These are phyloP conservation scores for Andricus grossulariae DNA, from an alignment of 1,140 invertebrate species.

Conservation along the genomic window DNA sequence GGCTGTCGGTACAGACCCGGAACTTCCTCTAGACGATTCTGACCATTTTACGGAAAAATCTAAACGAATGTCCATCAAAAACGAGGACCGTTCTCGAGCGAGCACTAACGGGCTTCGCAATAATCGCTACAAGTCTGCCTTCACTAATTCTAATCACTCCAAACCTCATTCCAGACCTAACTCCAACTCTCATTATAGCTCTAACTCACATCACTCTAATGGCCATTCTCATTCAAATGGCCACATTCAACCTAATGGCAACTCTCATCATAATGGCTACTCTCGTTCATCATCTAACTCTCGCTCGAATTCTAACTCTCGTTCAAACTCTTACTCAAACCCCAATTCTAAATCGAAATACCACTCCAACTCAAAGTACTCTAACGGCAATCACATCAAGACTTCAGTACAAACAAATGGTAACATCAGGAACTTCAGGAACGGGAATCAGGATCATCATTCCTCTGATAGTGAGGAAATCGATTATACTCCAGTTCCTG, in stretches of 20 bases:
- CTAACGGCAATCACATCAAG: neutral
- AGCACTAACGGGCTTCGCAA: constrained; percentile 26
- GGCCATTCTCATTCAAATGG: constrained; percentile 35
- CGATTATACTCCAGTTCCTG: constrained; percentile 79
- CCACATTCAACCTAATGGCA: neutral
- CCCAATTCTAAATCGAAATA: neutral
- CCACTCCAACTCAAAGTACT: neutral
- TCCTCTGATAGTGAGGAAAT: constrained; percentile 53
- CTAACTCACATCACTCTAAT: constrained; percentile 35
- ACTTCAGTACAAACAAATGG: constrained; percentile 24
- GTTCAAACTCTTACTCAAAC: neutral
- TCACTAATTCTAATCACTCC: constrained; percentile 27
- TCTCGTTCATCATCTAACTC: neutral
- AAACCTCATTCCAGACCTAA: constrained; percentile 28
- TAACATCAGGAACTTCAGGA: constrained; percentile 29
- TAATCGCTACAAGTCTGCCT: constrained; percentile 14
- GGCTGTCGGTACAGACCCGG: constrained; percentile 70
- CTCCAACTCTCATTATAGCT: neutral
- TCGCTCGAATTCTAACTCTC: neutral
- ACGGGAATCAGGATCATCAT: neutral
- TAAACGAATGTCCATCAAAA: constrained; percentile 50
- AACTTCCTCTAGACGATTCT: constrained; percentile 51
- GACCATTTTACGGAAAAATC: constrained; percentile 56
- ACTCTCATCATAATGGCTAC: neutral
- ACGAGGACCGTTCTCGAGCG: constrained; percentile 36